Percentiles rank a stretch among this genome's conserved stretches.
Conservation (phyloP, 1,140 invertebrate species). For the Temnothorax curvispinosus region DNA sequence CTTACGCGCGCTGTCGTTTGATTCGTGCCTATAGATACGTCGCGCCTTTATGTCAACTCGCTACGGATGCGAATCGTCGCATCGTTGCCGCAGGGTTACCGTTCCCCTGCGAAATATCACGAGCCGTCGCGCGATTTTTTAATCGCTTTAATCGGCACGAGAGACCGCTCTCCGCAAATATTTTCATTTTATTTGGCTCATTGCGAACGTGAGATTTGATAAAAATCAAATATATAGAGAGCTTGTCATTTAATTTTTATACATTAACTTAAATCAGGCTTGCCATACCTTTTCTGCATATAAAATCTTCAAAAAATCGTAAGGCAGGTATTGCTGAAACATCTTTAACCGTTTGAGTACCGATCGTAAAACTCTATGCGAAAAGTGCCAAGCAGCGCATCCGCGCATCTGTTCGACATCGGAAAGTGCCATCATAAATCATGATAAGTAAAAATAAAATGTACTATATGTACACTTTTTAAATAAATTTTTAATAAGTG, state of each 20-base stretch:
- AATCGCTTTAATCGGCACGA: constrained; percentile 24
- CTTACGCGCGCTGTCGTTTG: constrained; percentile 62
- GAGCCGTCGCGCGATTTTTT: constrained; percentile 36
- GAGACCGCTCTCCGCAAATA: neutral
- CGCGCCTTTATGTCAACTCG: constrained; percentile 68
- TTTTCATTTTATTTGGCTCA: neutral
- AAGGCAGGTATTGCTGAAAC: neutral
- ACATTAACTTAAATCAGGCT: neutral
- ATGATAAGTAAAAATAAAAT: neutral
- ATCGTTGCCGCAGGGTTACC: constrained; percentile 39
- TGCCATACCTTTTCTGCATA: neutral
- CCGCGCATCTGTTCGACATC: neutral
- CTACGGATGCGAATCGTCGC: constrained; percentile 68
- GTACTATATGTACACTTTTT: neutral
- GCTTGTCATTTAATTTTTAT: neutral
- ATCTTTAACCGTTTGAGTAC: neutral
- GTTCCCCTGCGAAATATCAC: constrained; percentile 22
- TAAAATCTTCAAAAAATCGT: neutral
- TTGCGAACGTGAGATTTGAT: neutral
- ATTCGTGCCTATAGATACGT: constrained; percentile 68
- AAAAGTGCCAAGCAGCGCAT: neutral
- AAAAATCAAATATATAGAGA: neutral
- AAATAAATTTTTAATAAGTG: neutral
- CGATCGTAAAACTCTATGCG: neutral
- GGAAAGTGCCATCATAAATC: neutral